These are phyloP conservation scores for Cosmopolites sordidus DNA, from an alignment of 2,888 invertebrate genomes.

Conservation along the genomic window DNA sequence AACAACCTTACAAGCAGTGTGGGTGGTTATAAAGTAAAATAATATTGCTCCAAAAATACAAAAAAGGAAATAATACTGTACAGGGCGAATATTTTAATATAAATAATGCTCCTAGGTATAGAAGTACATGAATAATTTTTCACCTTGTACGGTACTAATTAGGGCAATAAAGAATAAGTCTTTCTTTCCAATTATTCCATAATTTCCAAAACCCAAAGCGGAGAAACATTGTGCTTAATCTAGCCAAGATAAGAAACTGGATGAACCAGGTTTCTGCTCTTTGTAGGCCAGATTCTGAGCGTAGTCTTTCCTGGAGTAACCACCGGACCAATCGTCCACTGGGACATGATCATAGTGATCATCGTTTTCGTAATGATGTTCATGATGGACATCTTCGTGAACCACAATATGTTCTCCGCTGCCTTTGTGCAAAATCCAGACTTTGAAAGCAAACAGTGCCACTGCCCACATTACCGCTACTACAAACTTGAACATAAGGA, in stretches of 20 bases:
- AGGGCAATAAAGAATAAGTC: no score
- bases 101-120: no score
- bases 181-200: no score
- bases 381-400: conserved; percentile 27
- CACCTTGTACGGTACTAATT: no score
- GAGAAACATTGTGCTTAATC: no score
- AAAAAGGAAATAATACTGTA: no score
- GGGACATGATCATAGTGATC: conserved; percentile 19
- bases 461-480: conserved; percentile 47
- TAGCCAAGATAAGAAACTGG: conserved; percentile 16
- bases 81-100: no score
- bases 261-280: conserved; percentile 34
- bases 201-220: no score
- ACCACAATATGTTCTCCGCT: conserved; percentile 18
- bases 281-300: conserved; percentile 41
- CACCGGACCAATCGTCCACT: conserved; percentile 15
- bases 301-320: conserved; percentile 35
- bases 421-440: conserved; percentile 13
- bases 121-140: no score
- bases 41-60: no score
- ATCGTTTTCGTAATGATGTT: conserved; percentile 27
- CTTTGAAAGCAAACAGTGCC: conserved; percentile 20
- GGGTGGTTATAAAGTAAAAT: no score
- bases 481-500: conserved; percentile 73
- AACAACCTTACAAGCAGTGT: no score